Evolutionary conservation across 2,888 invertebrate genomes (phyloP).

Genomic region (Ferrisia virgata): DNA sequence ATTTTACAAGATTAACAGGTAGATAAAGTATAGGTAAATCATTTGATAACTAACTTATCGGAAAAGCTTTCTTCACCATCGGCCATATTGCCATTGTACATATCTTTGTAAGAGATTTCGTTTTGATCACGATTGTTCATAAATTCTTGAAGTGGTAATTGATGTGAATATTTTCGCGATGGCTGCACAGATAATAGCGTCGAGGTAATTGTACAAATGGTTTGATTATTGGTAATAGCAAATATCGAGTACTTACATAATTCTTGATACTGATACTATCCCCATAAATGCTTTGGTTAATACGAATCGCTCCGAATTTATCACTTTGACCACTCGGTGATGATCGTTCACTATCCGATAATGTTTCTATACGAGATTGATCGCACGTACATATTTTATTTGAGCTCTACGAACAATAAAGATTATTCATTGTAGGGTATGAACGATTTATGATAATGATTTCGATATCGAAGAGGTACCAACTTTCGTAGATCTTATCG

Average conservation of each 20-base stretch:
- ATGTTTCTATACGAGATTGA: conserved; percentile 51
- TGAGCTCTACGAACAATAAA: neutral
- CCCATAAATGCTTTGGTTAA: neutral
- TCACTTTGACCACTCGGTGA: conserved; percentile 86
- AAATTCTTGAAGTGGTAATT: neutral
- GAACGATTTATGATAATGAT: too few species aligned
- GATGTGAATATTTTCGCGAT: conserved; percentile 27
- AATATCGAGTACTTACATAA: conserved; percentile 21
- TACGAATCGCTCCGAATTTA: conserved; percentile 53
- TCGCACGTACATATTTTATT: neutral
- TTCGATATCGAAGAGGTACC: too few species aligned
- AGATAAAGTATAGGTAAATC: neutral
- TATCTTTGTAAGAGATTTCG: neutral
- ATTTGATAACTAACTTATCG: conserved; percentile 48
- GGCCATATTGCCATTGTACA: conserved; percentile 48
- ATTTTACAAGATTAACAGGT: too few species aligned
- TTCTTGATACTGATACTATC: conserved; percentile 9
- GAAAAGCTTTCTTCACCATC: conserved; percentile 50
- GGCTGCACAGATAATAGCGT: too few species aligned
- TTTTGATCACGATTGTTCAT: neutral
- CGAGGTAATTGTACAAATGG: too few species aligned
- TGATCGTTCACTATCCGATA: conserved; percentile 62
- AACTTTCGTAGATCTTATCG: conserved; percentile 51
- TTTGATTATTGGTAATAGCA: neutral
- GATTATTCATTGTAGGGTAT: too few species aligned